Base-by-base conservation (phyloP, 2,888 invertebrate genomes). In the Trissoscelio sp. region DNA sequence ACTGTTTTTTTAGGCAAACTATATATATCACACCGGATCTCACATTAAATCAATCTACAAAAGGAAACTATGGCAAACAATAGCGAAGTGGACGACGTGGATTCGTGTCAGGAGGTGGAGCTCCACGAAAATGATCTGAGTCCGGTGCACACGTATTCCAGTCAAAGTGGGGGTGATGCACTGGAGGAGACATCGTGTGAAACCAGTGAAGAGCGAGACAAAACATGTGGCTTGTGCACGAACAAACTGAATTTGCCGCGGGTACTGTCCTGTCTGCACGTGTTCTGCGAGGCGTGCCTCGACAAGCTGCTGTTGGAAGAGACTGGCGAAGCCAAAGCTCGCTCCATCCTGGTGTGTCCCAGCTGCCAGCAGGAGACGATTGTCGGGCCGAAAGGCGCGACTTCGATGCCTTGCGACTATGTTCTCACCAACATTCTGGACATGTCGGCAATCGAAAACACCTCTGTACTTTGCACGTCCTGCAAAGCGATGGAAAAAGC, bases 401-500 rank as follows among this genome's bases (percentile, higher is more conserved):
- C 95, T 84, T 95, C 96, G 37, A 93, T 98, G 85, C 96, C 96
- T 46, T 94, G 96, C 85, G 98, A 98, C 92, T 96, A 97, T 91
- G 96, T 97, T 86, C 94, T 96, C 84, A 96, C 96, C 74, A 96
- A 97, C 91, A 95, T 96, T 89, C 92, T 96, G 86, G 97, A 97
- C 92, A 95, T 96, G 89, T 95, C 96, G 34, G 95, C 96, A 66
- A 95, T 96, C 90, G 95, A 96, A 88, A 93, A 92, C 83, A 92
- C 93, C 88, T 95, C 96, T 83, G 92, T 94, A 39, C 89, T 93
- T 0, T 98, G 98, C 92, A 97, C 98, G 69, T 97, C 98, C 83
- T 99, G 98, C 93, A 98, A 98, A 91, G 96, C 97, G 87, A 97
- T 97, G 92, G 98, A 98, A 92, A 95, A 96, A 87, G 98, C 98